Base-by-base conservation (phyloP, 2,888 invertebrate genomes). In the Bombylius major region DNA sequence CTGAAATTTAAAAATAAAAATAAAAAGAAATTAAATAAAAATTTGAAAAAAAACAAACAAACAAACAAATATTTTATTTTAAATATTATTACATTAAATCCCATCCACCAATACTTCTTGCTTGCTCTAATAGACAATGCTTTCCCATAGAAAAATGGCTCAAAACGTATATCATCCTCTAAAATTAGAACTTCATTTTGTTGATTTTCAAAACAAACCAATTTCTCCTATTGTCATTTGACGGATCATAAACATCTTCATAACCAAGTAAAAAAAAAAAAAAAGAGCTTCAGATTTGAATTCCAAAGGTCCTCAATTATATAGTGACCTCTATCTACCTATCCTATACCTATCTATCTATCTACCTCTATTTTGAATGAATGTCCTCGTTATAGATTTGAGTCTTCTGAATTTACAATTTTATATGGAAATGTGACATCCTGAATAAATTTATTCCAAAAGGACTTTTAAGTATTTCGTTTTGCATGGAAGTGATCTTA, bases 191-290 rank as follows among this genome's bases (percentile, higher is more conserved):
- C 80, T 57, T 76, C 78, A n/a, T 78, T 69, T 57, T 81, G 78
- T 13, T 75, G 71, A 98, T 67, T 96, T 96, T 54, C 99, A 77
- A 70, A 99, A 99, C 69, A 99, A 99, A 5, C 98, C 99, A 55
- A 99, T 87, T 76, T 99, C 99, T 4, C 99, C 99, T 71, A 87
- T 82, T 55, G 93, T 99, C 87, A 99, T 89, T 12, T 91, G 86
- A 62, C 98, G 82, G 86, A 66, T 90, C 87, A 75, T 88, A 93
- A 0, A 96, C 96, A 76, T 97, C 96, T 60, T 83, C 80, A 70
- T 92, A 97, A 54, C 83, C 83, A 0, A 87, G 84, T 77, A 96
- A 78, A 66, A 89, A 79, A n/a, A n/a, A n/a, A n/a, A n/a, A n/a
- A n/a, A n/a, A n/a, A n/a, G n/a, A n/a, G n/a, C n/a, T n/a, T n/a